Evolutionary conservation across 2,888 invertebrate genomes (phyloP).

Genomic region (Andricus quercusramuli): DNA sequence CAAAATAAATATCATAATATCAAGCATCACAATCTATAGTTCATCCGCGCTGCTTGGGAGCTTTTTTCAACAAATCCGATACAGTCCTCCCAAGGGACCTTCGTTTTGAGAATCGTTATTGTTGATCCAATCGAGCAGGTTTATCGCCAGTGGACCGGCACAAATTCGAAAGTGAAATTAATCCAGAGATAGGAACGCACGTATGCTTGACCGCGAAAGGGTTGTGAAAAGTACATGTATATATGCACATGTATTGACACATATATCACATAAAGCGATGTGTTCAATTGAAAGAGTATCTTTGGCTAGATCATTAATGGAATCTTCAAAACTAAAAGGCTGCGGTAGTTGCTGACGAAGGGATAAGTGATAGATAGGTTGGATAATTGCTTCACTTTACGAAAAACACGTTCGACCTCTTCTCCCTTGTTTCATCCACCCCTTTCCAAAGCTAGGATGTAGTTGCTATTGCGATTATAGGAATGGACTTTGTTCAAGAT

Average conservation of each 20-base stretch:
- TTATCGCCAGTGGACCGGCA: conserved; percentile 16
- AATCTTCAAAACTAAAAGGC: conserved; percentile 75
- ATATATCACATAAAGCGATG: conserved; percentile 44
- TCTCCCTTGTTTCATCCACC: conserved; percentile 44
- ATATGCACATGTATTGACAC: conserved; percentile 33
- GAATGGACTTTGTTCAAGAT: neutral
- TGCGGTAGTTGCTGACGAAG: conserved; percentile 75
- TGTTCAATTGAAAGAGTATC: neutral
- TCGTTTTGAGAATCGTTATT: neutral
- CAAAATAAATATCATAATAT: too few species aligned
- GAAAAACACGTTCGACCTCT: conserved; percentile 75
- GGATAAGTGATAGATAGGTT: conserved; percentile 76
- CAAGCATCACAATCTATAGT: too few species aligned
- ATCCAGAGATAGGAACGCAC: conserved; percentile 24
- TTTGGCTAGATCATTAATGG: conserved; percentile 57
- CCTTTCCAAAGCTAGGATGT: neutral
- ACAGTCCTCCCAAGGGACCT: neutral
- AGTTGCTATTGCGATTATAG: neutral
- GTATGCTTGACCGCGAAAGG: conserved; percentile 15
- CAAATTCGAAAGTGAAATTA: conserved; percentile 45
- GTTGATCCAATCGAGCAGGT: neutral
- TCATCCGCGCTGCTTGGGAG: too few species aligned
- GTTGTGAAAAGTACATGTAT: neutral
- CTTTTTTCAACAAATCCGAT: neutral
- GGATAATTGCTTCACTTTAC: conserved; percentile 78